phyloP scores from a whole-genome alignment of 2,888 invertebrate species.

The Trichopoda pennipes region DNA sequence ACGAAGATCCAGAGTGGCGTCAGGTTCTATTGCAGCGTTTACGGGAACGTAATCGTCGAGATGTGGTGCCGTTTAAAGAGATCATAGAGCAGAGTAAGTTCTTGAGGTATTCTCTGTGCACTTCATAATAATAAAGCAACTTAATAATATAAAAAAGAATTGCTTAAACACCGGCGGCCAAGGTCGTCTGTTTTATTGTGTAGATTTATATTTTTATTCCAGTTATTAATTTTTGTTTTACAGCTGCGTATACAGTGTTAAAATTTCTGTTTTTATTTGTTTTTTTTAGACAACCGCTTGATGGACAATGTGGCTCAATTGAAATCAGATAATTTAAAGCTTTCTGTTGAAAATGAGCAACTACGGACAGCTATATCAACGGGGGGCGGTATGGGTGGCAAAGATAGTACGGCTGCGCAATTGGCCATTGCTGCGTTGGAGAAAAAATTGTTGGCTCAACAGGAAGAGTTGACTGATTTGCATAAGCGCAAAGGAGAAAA shows the following conservation, averaged over 20 bases:
- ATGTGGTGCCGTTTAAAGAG: slow-evolving; percentile 88
- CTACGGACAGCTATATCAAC: slow-evolving; percentile 84
- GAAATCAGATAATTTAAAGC: slow-evolving; percentile 90
- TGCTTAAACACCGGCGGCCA: slow-evolving; percentile 47
- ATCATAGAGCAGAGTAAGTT: slow-evolving; percentile 89
- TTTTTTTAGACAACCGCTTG: slow-evolving; percentile 88
- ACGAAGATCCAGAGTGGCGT: slow-evolving; percentile 84
- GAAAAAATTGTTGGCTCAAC: slow-evolving; percentile 91
- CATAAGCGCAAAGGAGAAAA: slow-evolving; percentile 95
- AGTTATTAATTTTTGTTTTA: neutral
- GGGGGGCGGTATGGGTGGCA: slow-evolving; percentile 78
- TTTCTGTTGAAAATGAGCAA: slow-evolving; percentile 92
- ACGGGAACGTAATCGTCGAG: slow-evolving; percentile 87
- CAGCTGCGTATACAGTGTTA: slow-evolving; percentile 20
- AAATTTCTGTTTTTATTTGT: neutral
- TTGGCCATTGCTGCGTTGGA: slow-evolving; percentile 87
- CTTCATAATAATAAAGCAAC: neutral
- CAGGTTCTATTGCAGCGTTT: slow-evolving; percentile 86
- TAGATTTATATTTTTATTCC: slow-evolving; percentile 15
- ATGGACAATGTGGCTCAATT: slow-evolving; percentile 91
- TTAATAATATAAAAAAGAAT: neutral
- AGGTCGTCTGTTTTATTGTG: slow-evolving; percentile 47
- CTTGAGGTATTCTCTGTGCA: neutral
- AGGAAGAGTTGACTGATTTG: slow-evolving; percentile 95
- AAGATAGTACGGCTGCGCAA: slow-evolving; percentile 81